Percentiles rank a stretch among this genome's conserved stretches.
These are phyloP conservation scores for Manis javanica DNA, from an alignment of 2,797 vertebrate species.

Conservation along the genomic window DNA sequence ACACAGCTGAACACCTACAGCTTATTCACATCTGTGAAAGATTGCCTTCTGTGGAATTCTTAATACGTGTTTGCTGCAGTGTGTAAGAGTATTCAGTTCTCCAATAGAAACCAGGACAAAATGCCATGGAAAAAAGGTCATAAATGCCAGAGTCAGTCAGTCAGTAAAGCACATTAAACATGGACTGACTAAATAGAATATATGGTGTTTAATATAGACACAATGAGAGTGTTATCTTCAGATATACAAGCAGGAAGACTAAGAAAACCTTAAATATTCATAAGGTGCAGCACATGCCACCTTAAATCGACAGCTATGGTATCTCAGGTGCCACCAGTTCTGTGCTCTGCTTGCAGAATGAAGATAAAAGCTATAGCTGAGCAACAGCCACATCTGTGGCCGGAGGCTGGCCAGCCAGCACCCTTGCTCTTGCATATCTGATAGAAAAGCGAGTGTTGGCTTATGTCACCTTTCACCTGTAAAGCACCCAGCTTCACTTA, in stretches of 20 bases:
- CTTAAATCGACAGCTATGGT: neutral
- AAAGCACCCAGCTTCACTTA: neutral
- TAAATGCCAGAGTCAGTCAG: neutral
- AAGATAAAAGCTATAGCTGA: neutral
- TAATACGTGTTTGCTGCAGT: neutral
- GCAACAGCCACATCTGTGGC: no score
- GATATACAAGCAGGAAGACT: neutral
- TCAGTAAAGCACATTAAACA: neutral
- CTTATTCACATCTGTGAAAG: neutral
- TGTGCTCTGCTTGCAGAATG: neutral
- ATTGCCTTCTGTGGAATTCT: neutral
- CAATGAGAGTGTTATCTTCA: neutral
- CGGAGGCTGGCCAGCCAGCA: neutral
- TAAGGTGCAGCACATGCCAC: neutral
- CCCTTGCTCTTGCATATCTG: no score
- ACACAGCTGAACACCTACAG: neutral
- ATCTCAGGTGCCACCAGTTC: neutral
- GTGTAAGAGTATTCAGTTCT: neutral
- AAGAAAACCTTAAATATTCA: neutral
- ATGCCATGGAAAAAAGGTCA: neutral
- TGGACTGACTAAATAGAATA: neutral
- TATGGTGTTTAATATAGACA: neutral
- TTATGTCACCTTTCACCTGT: neutral
- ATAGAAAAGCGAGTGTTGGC: neutral
- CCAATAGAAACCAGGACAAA: neutral